Evolutionary conservation across 2,797 vertebrate species (phyloP).

Genomic region (Pseudochirops corinnae): DNA sequence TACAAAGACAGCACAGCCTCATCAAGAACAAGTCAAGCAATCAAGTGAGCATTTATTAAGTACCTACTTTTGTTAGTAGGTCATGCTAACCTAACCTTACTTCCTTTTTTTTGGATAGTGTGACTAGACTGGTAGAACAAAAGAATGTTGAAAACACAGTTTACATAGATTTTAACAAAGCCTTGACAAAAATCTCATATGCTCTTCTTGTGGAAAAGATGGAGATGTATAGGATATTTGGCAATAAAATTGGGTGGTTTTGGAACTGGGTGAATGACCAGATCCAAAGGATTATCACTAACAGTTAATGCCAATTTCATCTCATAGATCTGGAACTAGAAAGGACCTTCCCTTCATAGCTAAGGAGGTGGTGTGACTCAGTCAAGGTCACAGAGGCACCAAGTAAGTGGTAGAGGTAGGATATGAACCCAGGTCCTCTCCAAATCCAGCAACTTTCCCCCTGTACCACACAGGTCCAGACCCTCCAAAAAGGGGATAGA

Average conservation of each 20-base stretch:
- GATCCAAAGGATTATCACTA: background rate
- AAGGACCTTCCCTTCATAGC: background rate
- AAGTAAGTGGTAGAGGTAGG: background rate
- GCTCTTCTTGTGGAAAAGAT: background rate
- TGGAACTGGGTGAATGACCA: background rate
- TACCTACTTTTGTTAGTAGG: background rate
- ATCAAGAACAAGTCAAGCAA: background rate
- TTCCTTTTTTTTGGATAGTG: background rate
- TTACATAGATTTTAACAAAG: background rate
- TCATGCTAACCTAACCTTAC: background rate
- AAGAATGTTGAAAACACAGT: background rate
- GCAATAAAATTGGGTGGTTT: background rate
- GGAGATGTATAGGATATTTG: background rate
- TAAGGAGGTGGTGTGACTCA: background rate
- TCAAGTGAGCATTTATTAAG: background rate
- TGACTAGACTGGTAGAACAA: background rate
- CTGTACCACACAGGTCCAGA: background rate
- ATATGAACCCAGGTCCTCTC: background rate
- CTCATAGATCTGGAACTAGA: background rate
- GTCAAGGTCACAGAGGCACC: background rate
- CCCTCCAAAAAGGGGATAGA: background rate
- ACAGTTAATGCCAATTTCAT: background rate
- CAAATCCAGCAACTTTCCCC: background rate
- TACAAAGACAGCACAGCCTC: background rate
- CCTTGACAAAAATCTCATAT: background rate